Evolutionary conservation across 2,113 vertebrate genomes (phyloP).

Genomic region (Odontophorus gujanensis): DNA sequence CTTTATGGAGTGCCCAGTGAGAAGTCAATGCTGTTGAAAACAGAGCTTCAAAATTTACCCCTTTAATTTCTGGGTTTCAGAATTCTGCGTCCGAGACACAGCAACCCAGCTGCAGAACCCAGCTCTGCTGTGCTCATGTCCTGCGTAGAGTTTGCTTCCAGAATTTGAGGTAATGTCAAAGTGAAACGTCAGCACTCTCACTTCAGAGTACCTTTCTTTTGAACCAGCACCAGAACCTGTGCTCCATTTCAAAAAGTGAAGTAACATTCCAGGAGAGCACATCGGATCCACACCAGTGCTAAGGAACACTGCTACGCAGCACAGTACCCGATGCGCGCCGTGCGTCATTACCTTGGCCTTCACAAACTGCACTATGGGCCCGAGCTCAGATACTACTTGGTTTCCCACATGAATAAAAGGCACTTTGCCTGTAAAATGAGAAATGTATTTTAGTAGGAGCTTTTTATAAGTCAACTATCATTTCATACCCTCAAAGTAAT

Average conservation of each 20-base stretch:
- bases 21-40: neutral
- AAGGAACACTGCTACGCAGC: slow-evolving; percentile 71
- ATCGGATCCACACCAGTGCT: slow-evolving; percentile 40
- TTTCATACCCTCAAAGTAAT: neutral
- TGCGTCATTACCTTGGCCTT: slow-evolving; percentile 90
- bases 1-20: neutral
- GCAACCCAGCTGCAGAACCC: neutral
- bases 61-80: neutral
- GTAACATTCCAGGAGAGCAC: slow-evolving; percentile 36
- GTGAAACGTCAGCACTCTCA: neutral
- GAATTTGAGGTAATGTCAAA: neutral
- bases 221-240: neutral
- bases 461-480: neutral
- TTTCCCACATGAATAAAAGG: slow-evolving; percentile 97
- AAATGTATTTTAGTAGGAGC: slow-evolving; percentile 29
- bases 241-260: neutral
- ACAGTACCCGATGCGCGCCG: slow-evolving; percentile 58
- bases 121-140: neutral
- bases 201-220: neutral
- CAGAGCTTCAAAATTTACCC: neutral
- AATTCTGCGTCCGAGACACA: fast-evolving
- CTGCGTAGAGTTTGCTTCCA: neutral
- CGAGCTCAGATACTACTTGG: slow-evolving; percentile 96
- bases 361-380: slow-evolving; percentile 96
- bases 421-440: slow-evolving; percentile 85